These are phyloP conservation scores for Oncorhynchus tshawytscha DNA, from an alignment of 2,113 vertebrate species.

Conservation along the genomic window DNA sequence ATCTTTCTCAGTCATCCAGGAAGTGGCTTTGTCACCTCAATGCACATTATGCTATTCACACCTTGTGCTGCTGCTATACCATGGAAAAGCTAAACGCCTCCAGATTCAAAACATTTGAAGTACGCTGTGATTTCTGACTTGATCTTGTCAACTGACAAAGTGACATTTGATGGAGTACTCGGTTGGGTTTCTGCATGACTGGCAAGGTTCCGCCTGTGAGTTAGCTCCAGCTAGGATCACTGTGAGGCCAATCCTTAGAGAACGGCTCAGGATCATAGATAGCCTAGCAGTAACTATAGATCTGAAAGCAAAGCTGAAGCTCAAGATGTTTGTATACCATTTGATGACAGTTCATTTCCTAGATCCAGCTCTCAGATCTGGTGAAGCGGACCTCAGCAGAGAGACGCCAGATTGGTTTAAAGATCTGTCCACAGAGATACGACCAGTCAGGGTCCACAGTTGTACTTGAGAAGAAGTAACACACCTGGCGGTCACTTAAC, in stretches of 20 bases:
- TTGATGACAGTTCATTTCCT: slow-evolving; percentile 6
- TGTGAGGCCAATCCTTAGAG: not conserved
- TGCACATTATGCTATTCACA: not conserved
- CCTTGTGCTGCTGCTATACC: not conserved
- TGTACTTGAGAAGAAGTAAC: too few species aligned
- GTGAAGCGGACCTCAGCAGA: not conserved
- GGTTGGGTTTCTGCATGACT: not conserved
- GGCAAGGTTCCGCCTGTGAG: not conserved
- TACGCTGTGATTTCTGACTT: not conserved
- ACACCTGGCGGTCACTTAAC: not conserved
- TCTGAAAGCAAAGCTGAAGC: not conserved
- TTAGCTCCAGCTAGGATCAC: not conserved
- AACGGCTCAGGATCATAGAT: not conserved
- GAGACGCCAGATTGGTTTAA: not conserved
- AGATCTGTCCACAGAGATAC: not conserved
- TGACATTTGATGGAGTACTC: not conserved
- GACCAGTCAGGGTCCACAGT: too few species aligned
- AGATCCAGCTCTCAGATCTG: not conserved
- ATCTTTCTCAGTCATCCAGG: too few species aligned
- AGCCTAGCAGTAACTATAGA: slow-evolving; percentile 1
- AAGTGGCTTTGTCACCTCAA: not conserved
- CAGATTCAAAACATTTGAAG: not conserved
- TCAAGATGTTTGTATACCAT: not conserved
- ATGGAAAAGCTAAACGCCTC: not conserved
- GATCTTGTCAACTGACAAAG: not conserved